phyloP scores from a whole-genome alignment of 2,797 vertebrate genomes.

The Coilia nasus region DNA sequence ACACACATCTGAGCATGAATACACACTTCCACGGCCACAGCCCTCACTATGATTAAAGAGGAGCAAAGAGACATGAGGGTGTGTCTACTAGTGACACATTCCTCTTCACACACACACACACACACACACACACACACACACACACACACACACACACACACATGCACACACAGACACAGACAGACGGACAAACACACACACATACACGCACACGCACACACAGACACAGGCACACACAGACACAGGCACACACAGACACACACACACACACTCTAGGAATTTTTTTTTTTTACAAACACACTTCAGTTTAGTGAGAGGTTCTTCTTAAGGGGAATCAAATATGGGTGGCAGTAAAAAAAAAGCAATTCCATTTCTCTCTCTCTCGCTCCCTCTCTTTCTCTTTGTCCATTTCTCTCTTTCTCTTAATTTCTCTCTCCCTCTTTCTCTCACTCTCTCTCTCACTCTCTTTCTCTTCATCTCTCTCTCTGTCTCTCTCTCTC shows the following conservation, averaged over 20 bases:
- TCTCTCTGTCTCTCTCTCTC: conserved; percentile 14
- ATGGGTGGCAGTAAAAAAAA: too few species aligned
- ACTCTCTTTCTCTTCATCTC: not conserved
- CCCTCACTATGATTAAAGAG: not conserved
- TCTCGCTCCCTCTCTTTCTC: not conserved
- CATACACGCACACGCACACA: too few species aligned
- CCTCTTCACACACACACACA: not conserved
- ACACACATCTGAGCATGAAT: not conserved
- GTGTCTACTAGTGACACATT: not conserved
- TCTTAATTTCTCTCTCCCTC: not conserved
- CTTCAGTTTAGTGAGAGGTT: too few species aligned
- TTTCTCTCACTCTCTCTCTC: not conserved
- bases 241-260: not conserved
- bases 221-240: conserved; percentile 5
- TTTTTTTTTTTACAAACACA: too few species aligned
- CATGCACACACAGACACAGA: too few species aligned
- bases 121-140: conserved; percentile 11
- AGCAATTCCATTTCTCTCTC: not conserved
- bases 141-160: too few species aligned
- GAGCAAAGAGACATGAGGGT: not conserved
- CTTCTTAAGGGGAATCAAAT: too few species aligned
- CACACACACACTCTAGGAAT: not conserved
- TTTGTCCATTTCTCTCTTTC: not conserved
- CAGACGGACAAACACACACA: too few species aligned
- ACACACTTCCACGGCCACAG: not conserved